These are phyloP conservation scores for Xestia c-nigrum DNA, from an alignment of 2,888 invertebrate genomes.

Conservation along the genomic window DNA sequence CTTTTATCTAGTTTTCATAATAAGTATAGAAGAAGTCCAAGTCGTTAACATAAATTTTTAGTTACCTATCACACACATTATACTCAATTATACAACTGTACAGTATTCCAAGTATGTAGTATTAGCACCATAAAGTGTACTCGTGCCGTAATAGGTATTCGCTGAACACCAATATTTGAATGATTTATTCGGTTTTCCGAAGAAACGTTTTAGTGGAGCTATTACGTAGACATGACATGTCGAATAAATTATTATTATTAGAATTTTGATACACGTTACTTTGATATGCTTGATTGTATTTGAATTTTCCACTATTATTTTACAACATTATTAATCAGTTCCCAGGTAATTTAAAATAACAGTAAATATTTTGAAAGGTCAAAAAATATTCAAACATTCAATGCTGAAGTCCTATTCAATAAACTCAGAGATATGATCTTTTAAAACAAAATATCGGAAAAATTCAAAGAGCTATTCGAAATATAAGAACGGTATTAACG, in stretches of 20 bases:
- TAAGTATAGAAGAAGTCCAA: too few relatives aligned
- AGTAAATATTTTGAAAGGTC: not conserved
- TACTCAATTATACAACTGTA: too few relatives aligned
- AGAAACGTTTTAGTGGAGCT: not conserved
- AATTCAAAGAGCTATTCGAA: slow-evolving; percentile 7
- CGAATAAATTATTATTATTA: not conserved
- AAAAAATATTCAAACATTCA: not conserved
- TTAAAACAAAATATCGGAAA: slow-evolving; percentile 1
- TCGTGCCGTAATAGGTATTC: not conserved
- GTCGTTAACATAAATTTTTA: too few relatives aligned
- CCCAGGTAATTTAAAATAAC: not conserved
- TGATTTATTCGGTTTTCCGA: not conserved
- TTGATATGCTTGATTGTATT: too few relatives aligned
- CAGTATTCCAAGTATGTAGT: too few relatives aligned
- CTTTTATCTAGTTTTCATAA: not conserved
- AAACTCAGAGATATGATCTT: not conserved
- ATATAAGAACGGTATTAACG: slow-evolving; percentile 24
- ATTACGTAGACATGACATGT: not conserved
- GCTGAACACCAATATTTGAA: not conserved
- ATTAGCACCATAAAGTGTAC: not conserved
- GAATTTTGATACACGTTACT: not conserved
- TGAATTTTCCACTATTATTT: not conserved
- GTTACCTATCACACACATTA: too few relatives aligned
- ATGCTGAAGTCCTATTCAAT: not conserved
- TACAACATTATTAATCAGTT: not conserved